Evolutionary conservation across 2,113 vertebrate genomes (phyloP).

Genomic region (Tylochromis polylepis): DNA sequence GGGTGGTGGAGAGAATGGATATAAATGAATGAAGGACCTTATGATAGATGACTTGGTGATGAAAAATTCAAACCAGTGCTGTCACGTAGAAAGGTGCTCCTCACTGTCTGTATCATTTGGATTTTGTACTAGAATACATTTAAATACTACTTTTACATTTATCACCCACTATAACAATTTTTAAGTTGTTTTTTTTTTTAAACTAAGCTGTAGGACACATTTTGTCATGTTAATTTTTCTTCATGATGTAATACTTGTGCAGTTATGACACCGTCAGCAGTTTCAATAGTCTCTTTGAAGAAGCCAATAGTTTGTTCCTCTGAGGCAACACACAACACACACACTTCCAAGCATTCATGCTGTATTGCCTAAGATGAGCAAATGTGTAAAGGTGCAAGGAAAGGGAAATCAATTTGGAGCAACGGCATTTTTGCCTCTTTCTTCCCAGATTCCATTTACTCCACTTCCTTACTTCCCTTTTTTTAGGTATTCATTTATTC

Average conservation of each 20-base stretch:
- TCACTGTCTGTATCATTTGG: not conserved
- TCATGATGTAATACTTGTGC: not conserved
- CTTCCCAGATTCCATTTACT: constrained; percentile 19
- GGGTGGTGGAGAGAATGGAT: not conserved
- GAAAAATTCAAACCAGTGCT: not conserved
- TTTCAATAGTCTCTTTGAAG: not conserved
- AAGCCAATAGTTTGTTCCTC: not conserved
- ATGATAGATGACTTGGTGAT: not conserved
- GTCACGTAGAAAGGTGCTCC: not conserved
- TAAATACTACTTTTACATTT: not conserved
- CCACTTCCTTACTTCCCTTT: constrained; percentile 22
- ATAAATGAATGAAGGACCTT: not conserved
- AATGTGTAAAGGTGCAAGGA: constrained; percentile 33
- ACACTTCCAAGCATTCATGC: not conserved
- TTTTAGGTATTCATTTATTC: constrained; percentile 59
- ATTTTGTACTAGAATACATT: not conserved
- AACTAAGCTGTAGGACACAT: not conserved
- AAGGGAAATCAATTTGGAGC: constrained; percentile 33
- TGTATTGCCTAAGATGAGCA: constrained; percentile 9
- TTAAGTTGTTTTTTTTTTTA: not conserved
- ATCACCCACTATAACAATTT: not conserved
- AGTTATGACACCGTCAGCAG: no score
- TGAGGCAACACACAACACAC: not conserved
- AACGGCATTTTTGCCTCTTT: not conserved
- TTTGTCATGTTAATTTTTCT: not conserved